Percentiles rank a stretch among this genome's conserved stretches.
Evolutionary conservation across 2,113 vertebrate species (phyloP).

Genomic region (Bujurquina vittata): DNA sequence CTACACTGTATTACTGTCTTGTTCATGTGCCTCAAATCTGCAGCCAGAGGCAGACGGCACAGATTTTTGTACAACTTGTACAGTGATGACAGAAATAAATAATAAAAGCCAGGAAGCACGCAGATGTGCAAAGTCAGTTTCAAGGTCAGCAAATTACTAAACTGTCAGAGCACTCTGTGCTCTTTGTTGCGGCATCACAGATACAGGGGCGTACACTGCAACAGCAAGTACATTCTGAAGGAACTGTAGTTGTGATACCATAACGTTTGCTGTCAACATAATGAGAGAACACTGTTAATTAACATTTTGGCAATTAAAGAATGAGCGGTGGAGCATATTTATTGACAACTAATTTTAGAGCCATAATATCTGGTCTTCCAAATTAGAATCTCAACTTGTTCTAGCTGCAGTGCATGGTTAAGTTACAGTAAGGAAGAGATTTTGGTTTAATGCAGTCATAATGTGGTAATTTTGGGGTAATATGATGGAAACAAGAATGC

Average conservation of each 20-base stretch:
- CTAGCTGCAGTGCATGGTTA: not conserved
- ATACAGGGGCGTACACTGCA: not conserved
- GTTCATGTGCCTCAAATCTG: not conserved
- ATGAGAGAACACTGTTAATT: not conserved
- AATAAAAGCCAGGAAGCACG: not conserved
- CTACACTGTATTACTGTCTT: not conserved
- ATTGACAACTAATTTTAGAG: not conserved
- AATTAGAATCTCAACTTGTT: not conserved
- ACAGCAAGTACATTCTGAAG: not conserved
- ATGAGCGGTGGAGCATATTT: not conserved
- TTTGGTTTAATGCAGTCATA: not conserved
- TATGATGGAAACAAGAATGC: not conserved
- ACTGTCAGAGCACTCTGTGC: not conserved
- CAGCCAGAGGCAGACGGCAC: slow-evolving; percentile 4
- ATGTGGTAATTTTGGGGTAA: not conserved
- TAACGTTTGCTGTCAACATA: not conserved
- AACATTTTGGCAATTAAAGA: not conserved
- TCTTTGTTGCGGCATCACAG: not conserved
- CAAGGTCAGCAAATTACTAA: not conserved
- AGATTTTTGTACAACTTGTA: not conserved
- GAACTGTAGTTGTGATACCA: not conserved
- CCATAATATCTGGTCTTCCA: not conserved
- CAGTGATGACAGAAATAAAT: not conserved
- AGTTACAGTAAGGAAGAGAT: not conserved
- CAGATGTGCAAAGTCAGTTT: not conserved